These are phyloP conservation scores for Petrosia ficiformis DNA, from an alignment of 37 sponge, comb jelly and placozoan species.

Conservation along the genomic window DNA sequence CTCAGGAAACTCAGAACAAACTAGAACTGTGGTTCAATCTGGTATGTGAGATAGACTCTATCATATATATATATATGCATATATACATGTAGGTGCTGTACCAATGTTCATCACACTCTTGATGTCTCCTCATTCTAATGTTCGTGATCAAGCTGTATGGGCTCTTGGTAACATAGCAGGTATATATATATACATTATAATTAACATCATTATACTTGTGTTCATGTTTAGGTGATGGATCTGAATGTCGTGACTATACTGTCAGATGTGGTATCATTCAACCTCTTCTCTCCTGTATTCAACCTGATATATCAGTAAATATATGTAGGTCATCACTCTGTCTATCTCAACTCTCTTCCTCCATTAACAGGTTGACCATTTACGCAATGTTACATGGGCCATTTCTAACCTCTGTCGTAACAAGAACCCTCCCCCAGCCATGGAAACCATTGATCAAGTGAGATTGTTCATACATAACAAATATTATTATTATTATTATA, in stretches of 20 bases:
- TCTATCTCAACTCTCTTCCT: neutral
- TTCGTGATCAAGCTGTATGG: conserved; percentile 96
- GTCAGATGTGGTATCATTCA: conserved; percentile 78
- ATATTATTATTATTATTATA: neutral
- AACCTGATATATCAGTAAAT: conserved; percentile 29
- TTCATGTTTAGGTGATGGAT: conserved; percentile 73
- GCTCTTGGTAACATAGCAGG: conserved; percentile 96
- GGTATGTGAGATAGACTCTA: conserved; percentile 19
- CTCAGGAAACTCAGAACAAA: conserved; percentile 89
- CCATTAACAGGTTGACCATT: conserved; percentile 53
- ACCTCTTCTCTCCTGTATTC: conserved; percentile 70
- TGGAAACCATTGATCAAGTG: conserved; percentile 83
- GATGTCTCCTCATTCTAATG: conserved; percentile 46
- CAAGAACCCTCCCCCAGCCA: conserved; percentile 90
- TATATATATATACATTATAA: conserved; percentile 7
- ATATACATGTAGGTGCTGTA: conserved; percentile 61
- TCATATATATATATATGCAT: neutral
- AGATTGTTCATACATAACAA: too few relatives aligned
- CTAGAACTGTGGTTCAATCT: conserved; percentile 84
- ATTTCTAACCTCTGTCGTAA: conserved; percentile 93
- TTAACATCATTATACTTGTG: neutral
- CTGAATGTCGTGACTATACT: conserved; percentile 80
- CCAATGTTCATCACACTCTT: conserved; percentile 82
- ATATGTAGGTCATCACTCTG: neutral
- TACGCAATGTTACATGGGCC: conserved; percentile 90